These are phyloP conservation scores for Anguilla marmorata DNA, from an alignment of 2,797 vertebrate species.

Conservation along the genomic window DNA sequence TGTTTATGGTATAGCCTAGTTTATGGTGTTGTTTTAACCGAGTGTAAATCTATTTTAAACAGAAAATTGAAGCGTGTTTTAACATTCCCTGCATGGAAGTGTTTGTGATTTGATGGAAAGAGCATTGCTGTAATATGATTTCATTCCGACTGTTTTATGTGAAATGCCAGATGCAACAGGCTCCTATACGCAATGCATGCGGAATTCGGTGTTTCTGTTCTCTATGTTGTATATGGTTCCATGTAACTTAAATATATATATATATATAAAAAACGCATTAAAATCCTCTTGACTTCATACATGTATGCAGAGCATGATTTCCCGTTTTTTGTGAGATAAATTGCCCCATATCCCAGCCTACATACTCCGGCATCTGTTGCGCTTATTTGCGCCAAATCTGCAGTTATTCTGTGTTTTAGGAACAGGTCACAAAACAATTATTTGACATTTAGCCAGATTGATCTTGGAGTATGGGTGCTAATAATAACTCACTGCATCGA, in stretches of 20 bases:
- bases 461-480: not conserved
- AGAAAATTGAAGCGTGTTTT: not conserved
- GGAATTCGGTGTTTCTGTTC: not conserved
- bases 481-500: not conserved
- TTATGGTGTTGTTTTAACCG: not conserved
- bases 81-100: not conserved
- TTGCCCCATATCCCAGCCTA: not conserved
- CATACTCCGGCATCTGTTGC: not conserved
- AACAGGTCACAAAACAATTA: not conserved
- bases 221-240: not conserved
- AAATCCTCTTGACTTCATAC: not conserved
- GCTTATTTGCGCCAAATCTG: not conserved
- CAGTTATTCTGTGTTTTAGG: not conserved
- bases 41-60: not conserved
- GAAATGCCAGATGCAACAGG: constrained; percentile 3
- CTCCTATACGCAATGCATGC: not conserved
- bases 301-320: too few species aligned
- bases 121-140: not conserved
- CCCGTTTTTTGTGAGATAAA: not conserved
- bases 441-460: not conserved
- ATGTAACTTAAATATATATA: not conserved
- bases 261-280: not conserved
- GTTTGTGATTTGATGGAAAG: not conserved
- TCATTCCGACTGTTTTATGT: not conserved
- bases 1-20: not conserved